These are phyloP conservation scores for Aethina tumida DNA, from an alignment of 1,140 invertebrate species.

Conservation along the genomic window DNA sequence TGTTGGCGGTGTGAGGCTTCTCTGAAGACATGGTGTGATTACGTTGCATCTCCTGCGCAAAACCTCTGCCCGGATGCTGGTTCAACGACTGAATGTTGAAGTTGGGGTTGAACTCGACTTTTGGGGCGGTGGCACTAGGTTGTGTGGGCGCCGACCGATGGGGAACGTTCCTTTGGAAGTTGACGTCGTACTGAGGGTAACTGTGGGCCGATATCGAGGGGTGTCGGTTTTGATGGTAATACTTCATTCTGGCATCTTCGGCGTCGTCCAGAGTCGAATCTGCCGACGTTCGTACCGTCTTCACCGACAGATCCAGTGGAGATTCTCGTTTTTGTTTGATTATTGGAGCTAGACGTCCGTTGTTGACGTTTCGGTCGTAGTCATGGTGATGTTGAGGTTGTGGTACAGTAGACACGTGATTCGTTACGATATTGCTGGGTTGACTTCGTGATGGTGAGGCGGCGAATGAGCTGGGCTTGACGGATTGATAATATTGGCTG, in stretches of 20 bases:
- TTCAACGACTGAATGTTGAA: conserved; percentile 39
- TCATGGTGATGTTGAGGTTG: too few relatives aligned
- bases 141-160: conserved; percentile 31
- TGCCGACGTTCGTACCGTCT: conserved; percentile 73
- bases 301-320: conserved; percentile 73
- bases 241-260: conserved; percentile 33
- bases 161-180: conserved; percentile 32
- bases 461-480: neutral
- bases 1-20: too few relatives aligned
- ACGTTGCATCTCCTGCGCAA: too few relatives aligned
- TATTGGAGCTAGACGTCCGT: conserved; percentile 10
- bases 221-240: conserved; percentile 22
- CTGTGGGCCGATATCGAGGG: conserved; percentile 16
- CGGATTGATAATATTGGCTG: neutral
- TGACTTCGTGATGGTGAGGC: neutral
- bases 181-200: conserved; percentile 21
- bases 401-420: too few relatives aligned
- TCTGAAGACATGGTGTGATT: too few relatives aligned
- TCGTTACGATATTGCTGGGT: too few relatives aligned
- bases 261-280: conserved; percentile 70
- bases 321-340: conserved; percentile 53
- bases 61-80: conserved; percentile 12
- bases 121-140: conserved; percentile 45
- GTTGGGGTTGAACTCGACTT: conserved; percentile 60
- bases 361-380: too few relatives aligned